These are phyloP conservation scores for Drosophila biarmipes DNA, from an alignment of 1,140 invertebrate species.

Conservation along the genomic window DNA sequence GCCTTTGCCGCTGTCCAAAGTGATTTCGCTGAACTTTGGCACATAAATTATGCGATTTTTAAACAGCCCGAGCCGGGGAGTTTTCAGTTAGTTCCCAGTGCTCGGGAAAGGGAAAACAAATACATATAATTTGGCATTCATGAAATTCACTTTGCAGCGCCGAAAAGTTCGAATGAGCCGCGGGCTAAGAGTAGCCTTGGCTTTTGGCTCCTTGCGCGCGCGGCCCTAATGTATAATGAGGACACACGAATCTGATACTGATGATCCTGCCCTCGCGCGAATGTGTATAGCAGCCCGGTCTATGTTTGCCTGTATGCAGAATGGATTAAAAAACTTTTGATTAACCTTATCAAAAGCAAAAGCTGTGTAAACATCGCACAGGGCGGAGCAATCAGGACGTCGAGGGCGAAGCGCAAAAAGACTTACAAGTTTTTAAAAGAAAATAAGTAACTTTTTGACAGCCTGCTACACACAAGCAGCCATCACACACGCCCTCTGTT, in stretches of 20 bases:
- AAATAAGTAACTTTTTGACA: constrained; percentile 83
- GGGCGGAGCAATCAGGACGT: constrained; percentile 67
- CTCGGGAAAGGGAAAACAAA: constrained; percentile 70
- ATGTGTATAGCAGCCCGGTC: constrained; percentile 39
- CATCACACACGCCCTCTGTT: constrained; percentile 34
- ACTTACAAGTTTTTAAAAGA: constrained; percentile 82
- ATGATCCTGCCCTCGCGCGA: constrained; percentile 31
- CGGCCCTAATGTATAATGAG: constrained; percentile 71
- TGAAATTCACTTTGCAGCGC: constrained; percentile 76
- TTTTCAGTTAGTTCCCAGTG: constrained; percentile 2
- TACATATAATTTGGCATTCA: constrained; percentile 81
- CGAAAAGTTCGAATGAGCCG: constrained; percentile 67
- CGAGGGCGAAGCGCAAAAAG: constrained; percentile 50
- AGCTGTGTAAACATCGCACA: constrained; percentile 76
- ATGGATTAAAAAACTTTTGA: constrained; percentile 84
- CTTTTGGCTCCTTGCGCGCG: constrained; percentile 4
- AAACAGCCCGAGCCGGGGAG: constrained; percentile 36
- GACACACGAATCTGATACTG: constrained; percentile 74
- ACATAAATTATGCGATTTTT: constrained; percentile 79
- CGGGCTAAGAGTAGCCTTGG: constrained; percentile 59
- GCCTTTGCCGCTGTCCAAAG: constrained; percentile 59
- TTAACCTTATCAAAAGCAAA: constrained; percentile 84
- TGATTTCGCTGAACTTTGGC: constrained; percentile 76
- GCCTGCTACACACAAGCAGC: constrained; percentile 64
- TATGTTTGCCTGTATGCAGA: constrained; percentile 80